These are phyloP conservation scores for Drosophila pachea DNA, from an alignment of 1,140 invertebrate genomes.

Conservation along the genomic window DNA sequence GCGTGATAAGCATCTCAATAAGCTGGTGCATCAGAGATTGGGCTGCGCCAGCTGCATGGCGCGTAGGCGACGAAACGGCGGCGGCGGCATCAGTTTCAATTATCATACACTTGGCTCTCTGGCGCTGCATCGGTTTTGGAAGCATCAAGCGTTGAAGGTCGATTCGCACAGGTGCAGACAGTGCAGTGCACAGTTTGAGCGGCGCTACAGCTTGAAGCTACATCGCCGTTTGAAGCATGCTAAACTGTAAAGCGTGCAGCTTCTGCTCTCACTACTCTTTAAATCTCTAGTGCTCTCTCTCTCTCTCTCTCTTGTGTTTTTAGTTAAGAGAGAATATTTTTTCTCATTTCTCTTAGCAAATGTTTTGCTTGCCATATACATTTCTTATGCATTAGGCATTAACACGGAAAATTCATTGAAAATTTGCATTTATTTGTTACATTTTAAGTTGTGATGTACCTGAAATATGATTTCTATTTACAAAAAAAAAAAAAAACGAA, in stretches of 20 bases:
- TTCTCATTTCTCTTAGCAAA: constrained; percentile 52
- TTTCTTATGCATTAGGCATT: constrained; percentile 56
- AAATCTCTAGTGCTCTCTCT: not conserved
- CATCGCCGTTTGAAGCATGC: constrained; percentile 36
- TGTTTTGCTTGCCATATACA: constrained; percentile 65
- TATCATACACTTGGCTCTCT: constrained; percentile 80
- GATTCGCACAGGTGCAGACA: constrained; percentile 28
- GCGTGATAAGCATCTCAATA: constrained; percentile 75
- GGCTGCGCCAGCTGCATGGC: constrained; percentile 51
- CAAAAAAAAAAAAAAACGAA: constrained; percentile 51
- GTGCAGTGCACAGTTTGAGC: constrained; percentile 54
- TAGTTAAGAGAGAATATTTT: constrained; percentile 11
- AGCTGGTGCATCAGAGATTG: constrained; percentile 62
- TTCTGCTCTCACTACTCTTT: not conserved
- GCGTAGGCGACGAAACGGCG: constrained; percentile 43
- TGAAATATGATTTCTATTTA: constrained; percentile 78
- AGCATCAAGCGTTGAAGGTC: constrained; percentile 57
- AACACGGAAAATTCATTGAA: constrained; percentile 50
- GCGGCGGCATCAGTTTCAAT: constrained; percentile 64
- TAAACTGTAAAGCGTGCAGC: constrained; percentile 20
- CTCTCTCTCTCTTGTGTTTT: not conserved
- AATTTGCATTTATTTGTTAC: constrained; percentile 73
- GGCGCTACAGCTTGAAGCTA: constrained; percentile 51
- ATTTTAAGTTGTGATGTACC: constrained; percentile 79
- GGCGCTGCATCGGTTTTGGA: constrained; percentile 79